These are phyloP conservation scores for Tipula confusa DNA, from an alignment of 2,888 invertebrate genomes.

Conservation along the genomic window DNA sequence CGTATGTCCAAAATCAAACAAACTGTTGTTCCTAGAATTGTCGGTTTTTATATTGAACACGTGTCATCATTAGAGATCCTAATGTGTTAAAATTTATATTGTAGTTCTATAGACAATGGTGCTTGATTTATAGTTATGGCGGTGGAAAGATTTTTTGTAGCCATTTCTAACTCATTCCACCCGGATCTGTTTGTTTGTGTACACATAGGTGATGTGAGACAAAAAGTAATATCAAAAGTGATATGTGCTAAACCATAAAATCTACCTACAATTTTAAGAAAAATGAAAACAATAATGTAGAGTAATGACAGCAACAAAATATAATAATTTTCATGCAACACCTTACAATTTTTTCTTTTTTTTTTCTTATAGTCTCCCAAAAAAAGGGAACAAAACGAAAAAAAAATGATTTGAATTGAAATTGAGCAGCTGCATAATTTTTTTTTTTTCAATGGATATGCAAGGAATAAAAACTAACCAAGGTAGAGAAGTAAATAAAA, in stretches of 20 bases:
- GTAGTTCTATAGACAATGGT: neutral
- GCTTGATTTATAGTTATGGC: neutral
- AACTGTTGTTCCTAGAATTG: neutral
- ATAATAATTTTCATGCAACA: slow-evolving; percentile 13
- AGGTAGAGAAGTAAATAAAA: slow-evolving; percentile 1
- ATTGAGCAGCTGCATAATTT: neutral
- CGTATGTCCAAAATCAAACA: neutral
- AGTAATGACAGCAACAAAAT: neutral
- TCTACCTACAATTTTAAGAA: neutral
- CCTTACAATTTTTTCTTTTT: neutral
- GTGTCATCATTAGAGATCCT: neutral
- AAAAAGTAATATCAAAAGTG: neutral
- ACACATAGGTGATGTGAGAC: neutral
- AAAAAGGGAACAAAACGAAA: neutral
- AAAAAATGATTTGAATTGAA: neutral
- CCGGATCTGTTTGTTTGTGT: neutral
- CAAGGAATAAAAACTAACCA: neutral
- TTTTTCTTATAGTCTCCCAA: neutral
- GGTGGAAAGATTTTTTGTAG: too few species aligned
- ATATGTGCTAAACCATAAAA: neutral
- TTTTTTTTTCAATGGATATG: neutral
- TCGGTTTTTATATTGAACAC: neutral
- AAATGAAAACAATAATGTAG: neutral
- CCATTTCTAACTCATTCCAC: neutral
- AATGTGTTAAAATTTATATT: neutral